Conservation (phyloP, 2,113 vertebrate genomes). For the Aegypius monachus region DNA sequence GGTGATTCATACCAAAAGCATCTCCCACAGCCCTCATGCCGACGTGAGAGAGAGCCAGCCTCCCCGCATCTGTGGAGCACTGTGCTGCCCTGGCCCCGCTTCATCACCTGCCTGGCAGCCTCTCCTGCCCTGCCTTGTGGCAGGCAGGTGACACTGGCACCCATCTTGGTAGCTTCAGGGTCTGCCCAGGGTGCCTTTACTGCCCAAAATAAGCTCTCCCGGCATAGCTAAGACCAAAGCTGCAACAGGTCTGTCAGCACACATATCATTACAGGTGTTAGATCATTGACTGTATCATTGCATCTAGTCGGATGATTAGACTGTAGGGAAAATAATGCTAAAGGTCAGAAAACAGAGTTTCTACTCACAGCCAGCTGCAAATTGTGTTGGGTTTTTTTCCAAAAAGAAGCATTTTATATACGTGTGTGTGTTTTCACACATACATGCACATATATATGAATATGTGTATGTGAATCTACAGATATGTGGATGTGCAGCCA, state of each 20-base stretch:
- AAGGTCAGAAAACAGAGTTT: neutral
- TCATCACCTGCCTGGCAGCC: neutral
- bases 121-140: neutral
- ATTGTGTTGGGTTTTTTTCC: neutral
- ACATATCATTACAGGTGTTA: neutral
- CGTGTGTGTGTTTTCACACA: neutral
- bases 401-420: neutral
- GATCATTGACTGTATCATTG: neutral
- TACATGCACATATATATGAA: neutral
- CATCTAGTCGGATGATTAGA: neutral
- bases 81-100: neutral
- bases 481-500: neutral
- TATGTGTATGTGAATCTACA: neutral
- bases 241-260: neutral
- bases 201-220: neutral
- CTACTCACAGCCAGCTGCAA: neutral
- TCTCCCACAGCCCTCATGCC: neutral
- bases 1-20: neutral
- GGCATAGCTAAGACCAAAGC: neutral
- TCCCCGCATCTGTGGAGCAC: neutral
- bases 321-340: neutral
- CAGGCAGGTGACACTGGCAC: neutral
- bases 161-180: neutral
- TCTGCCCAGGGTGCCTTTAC: neutral
- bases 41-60: rapidly evolving